Conservation (phyloP, 2,888 invertebrate species). For the Acronicta aceris region DNA sequence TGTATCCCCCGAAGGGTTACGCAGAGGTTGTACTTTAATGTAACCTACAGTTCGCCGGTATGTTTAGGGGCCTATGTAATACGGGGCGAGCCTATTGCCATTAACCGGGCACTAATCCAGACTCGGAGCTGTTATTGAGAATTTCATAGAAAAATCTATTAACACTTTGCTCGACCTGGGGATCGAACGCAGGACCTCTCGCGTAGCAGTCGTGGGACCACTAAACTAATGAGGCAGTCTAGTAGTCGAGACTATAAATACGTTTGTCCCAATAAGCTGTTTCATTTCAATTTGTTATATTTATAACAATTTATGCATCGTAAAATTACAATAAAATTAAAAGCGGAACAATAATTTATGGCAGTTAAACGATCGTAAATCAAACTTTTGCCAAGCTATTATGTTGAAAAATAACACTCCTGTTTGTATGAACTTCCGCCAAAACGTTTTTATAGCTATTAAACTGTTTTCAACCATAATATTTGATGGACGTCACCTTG, state of each 20-base stretch:
- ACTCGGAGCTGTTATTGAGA: no score
- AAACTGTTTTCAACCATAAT: constrained; percentile 35
- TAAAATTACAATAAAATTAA: constrained; percentile 25
- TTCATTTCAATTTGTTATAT: constrained; percentile 9
- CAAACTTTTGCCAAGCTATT: constrained; percentile 40
- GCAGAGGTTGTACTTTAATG: no score
- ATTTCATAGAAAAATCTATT: no score
- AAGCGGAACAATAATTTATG: constrained; percentile 34
- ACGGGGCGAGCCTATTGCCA: no score
- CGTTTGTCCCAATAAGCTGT: neutral
- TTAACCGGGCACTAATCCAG: no score
- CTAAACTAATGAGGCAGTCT: no score
- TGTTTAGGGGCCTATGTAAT: no score
- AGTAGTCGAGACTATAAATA: constrained; percentile 2
- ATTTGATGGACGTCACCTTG: constrained; percentile 21
- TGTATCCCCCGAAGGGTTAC: no score
- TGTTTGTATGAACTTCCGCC: constrained; percentile 32
- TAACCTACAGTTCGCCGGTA: no score
- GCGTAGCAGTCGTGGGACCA: no score
- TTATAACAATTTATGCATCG: constrained; percentile 19
- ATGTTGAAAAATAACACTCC: constrained; percentile 29
- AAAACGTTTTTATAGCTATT: constrained; percentile 25
- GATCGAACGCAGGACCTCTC: no score
- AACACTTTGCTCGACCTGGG: no score
- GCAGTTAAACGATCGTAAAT: constrained; percentile 28